Percentiles rank a stretch among this genome's conserved stretches.
Evolutionary conservation across 2,797 vertebrate genomes (phyloP).

Genomic region (Furcifer pardalis): DNA sequence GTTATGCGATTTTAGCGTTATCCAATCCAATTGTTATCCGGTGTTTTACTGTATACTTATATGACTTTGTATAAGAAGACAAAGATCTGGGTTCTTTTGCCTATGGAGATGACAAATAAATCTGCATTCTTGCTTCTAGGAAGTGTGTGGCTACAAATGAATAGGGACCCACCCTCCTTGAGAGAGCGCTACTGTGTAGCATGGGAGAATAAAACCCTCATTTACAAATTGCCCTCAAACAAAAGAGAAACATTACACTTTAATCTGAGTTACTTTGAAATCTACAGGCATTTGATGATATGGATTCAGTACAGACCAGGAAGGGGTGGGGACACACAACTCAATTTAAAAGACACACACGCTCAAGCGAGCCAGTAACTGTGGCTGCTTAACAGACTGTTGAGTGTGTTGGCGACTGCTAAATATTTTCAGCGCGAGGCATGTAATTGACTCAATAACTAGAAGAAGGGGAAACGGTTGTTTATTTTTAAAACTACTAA

Average conservation of each 20-base stretch:
- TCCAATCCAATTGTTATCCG: too few relatives aligned
- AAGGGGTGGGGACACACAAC: neutral
- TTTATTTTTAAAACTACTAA: conserved; percentile 59
- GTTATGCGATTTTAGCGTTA: too few relatives aligned
- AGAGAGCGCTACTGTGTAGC: neutral
- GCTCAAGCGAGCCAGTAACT: conserved; percentile 15
- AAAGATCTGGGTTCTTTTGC: too few relatives aligned
- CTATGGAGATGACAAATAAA: too few relatives aligned
- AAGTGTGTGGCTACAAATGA: neutral
- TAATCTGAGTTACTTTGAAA: too few relatives aligned
- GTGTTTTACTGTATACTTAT: too few relatives aligned
- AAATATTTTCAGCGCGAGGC: conserved; percentile 62
- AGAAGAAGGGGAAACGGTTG: conserved; percentile 42
- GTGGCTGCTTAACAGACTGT: conserved; percentile 2
- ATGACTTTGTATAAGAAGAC: too few relatives aligned
- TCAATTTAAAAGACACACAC: conserved; percentile 16
- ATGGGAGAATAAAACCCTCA: neutral
- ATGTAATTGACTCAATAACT: conserved; percentile 53
- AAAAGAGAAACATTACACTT: neutral
- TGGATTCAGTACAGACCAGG: neutral
- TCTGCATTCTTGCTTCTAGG: neutral
- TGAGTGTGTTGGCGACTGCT: conserved; percentile 30
- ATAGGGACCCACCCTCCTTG: neutral
- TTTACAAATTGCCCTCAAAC: neutral
- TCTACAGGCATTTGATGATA: neutral